These are phyloP conservation scores for Drosophila ustulata DNA, from an alignment of 2,888 invertebrate genomes.

Conservation along the genomic window DNA sequence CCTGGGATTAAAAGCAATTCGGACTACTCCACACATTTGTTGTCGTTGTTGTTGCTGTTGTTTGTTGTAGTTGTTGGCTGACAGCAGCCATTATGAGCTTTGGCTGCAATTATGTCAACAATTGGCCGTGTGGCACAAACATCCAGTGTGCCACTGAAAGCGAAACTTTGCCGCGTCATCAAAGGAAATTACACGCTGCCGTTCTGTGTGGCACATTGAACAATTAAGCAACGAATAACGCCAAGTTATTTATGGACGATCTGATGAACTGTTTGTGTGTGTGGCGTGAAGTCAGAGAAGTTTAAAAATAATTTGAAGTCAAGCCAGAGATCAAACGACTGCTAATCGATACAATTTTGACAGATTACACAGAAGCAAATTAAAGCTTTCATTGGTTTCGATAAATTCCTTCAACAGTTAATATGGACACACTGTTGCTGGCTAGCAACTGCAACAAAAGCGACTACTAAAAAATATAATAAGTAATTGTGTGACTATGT, in stretches of 20 bases:
- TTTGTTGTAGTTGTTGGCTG: conserved; percentile 17
- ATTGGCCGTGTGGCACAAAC: conserved; percentile 39
- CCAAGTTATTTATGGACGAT: background rate
- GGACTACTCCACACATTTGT: background rate
- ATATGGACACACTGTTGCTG: too few relatives aligned
- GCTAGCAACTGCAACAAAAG: too few relatives aligned
- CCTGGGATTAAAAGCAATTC: conserved; percentile 2
- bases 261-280: background rate
- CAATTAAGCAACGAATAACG: background rate
- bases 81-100: conserved; percentile 12
- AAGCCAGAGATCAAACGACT: background rate
- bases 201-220: background rate
- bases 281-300: background rate
- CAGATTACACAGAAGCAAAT: background rate
- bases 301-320: background rate
- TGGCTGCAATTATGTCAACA: conserved; percentile 61
- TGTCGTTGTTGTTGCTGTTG: conserved; percentile 4
- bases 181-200: conserved; percentile 11
- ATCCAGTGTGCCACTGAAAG: conserved; percentile 22
- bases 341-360: background rate
- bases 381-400: background rate
- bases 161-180: conserved; percentile 5
- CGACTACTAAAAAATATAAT: too few relatives aligned
- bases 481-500: too few relatives aligned
- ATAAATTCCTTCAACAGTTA: too few relatives aligned